These are phyloP conservation scores for Axis porcinus DNA, from an alignment of 2,113 vertebrate genomes.

Conservation along the genomic window DNA sequence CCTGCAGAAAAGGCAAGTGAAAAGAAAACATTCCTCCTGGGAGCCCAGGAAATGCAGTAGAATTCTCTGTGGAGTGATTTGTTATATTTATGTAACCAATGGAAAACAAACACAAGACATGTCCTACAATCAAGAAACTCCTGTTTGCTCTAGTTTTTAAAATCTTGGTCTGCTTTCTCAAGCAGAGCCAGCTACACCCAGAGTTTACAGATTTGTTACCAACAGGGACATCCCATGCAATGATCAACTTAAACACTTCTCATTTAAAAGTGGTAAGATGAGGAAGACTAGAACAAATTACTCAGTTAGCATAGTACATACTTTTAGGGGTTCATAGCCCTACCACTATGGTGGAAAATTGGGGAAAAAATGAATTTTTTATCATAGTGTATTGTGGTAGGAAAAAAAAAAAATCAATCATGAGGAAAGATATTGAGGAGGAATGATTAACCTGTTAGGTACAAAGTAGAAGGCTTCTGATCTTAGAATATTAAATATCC, in stretches of 20 bases:
- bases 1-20: not conserved
- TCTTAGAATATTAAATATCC: not conserved
- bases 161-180: not conserved
- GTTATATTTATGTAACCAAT: not conserved
- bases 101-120: constrained; percentile 39
- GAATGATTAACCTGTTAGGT: not conserved
- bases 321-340: not conserved
- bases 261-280: not conserved
- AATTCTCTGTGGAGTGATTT: not conserved
- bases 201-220: not conserved
- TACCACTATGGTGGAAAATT: not conserved
- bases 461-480: not conserved
- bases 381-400: not conserved
- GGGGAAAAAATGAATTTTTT: not conserved
- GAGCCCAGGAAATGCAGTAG: not conserved
- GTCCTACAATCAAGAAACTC: not conserved
- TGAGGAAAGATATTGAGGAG: not conserved
- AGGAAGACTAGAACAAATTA: not conserved
- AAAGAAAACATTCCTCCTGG: constrained; percentile 26
- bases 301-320: rapidly evolving
- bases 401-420: not conserved
- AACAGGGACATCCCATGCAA: no score
- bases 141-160: not conserved
- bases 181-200: not conserved
- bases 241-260: not conserved